These are phyloP conservation scores for Barbus barbus DNA, from an alignment of 2,113 vertebrate genomes.

Conservation along the genomic window DNA sequence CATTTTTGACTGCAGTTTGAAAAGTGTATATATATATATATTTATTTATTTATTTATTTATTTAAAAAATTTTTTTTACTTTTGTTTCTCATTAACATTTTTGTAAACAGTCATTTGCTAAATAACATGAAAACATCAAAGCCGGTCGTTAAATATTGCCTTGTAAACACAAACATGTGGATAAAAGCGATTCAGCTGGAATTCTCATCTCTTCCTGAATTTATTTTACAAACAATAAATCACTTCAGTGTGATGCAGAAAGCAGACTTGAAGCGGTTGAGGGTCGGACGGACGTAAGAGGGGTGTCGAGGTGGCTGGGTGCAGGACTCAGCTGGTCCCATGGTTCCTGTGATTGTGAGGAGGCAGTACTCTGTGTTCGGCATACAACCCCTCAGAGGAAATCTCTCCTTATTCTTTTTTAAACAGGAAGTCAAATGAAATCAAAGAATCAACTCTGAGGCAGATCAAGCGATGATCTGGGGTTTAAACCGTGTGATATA, in stretches of 20 bases:
- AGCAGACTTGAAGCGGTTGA: constrained; percentile 62
- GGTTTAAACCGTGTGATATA: background rate
- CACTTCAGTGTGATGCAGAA: constrained; percentile 65
- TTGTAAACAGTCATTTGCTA: background rate
- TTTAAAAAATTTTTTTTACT: too few species aligned
- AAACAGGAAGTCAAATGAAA: constrained; percentile 73
- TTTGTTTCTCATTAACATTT: background rate
- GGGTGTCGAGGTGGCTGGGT: constrained; percentile 28
- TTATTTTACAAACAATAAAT: constrained; percentile 67
- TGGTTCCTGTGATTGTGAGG: constrained; percentile 79
- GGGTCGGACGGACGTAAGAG: background rate
- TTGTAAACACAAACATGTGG: background rate
- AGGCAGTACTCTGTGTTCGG: constrained; percentile 74
- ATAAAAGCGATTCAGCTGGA: constrained; percentile 60
- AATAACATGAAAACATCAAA: background rate
- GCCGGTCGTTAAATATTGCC: background rate
- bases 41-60: too few species aligned
- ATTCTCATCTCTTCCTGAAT: constrained; percentile 65
- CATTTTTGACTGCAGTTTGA: too few species aligned
- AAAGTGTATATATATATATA: too few species aligned
- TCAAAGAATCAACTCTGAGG: constrained; percentile 23
- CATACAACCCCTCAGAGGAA: constrained; percentile 72
- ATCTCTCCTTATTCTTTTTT: constrained; percentile 70
- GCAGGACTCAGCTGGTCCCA: constrained; percentile 61
- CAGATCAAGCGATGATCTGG: background rate